phyloP scores from a whole-genome alignment of 2,113 vertebrate genomes.

The Cebus imitator region DNA sequence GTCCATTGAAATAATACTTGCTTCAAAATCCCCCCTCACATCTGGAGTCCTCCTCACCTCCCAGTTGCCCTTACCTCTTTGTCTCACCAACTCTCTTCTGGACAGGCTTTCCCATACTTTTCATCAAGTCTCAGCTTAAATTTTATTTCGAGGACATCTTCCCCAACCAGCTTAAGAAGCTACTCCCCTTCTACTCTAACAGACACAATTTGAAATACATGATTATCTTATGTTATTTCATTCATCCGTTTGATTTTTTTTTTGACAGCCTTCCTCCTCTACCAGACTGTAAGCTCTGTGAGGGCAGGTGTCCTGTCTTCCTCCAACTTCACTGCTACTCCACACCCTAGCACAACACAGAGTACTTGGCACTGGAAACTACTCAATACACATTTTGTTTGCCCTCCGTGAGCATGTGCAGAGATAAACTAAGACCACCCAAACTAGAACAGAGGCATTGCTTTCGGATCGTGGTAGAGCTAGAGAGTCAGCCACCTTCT shows the following conservation, averaged over 20 bases:
- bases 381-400: neutral
- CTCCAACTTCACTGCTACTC: neutral
- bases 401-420: neutral
- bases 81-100: neutral
- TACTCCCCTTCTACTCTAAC: neutral
- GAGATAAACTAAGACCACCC: neutral
- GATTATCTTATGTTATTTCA: neutral
- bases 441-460: neutral
- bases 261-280: neutral
- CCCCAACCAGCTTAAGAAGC: neutral
- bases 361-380: too few relatives aligned
- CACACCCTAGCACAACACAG: neutral
- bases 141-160: neutral
- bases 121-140: neutral
- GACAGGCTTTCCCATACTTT: neutral
- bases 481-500: neutral
- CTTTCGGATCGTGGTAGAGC: neutral
- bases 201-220: neutral
- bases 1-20: neutral
- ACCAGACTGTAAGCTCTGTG: neutral
- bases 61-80: neutral
- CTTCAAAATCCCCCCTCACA: neutral
- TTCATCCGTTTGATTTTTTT: neutral
- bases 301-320: neutral
- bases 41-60: neutral